Base-by-base conservation (phyloP, 2,797 vertebrate species). In the Discoglossus pictus region DNA sequence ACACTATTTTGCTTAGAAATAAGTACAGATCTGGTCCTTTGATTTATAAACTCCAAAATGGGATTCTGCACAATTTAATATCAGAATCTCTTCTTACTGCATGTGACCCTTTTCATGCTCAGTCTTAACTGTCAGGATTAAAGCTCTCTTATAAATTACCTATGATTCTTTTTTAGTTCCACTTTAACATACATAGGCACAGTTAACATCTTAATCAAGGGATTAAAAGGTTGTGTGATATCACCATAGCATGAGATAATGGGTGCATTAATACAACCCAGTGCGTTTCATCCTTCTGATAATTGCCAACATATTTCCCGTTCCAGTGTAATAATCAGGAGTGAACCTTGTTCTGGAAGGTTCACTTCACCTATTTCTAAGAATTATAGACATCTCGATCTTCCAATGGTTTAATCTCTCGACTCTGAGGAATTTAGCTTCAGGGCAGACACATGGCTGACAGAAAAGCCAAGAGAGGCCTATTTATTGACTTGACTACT, bases 321-420 rank as follows among this genome's bases (percentile, higher is more conserved):
- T n/a, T n/a, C 27, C 21, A 20, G 34, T 55, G 42, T 61, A 55
- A 61, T 61, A 69, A 61, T 69, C 59, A 69, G 51, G 39, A 47
- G 27, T 11, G 44, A 51, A 25, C 55, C 44, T 51, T 34, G 10
- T 18, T 51, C 25, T 51, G 36, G 17, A 67, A 31, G 55, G 65
- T 59, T 67, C 65, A 67, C 46, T 67, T 35, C 65, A 67, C 65
- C 65, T 51, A 59, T 50, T 60, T 67, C 46, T 59, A 51, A 34
- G 44, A 67, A 59, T 67, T 42, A 42, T 25, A 48, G 54, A 23
- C 54, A 67, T 67, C 55, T 67, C 13, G 8, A 23, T 67, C 54
- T 60, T 48, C 13, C 36, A 21, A 56, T 21, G 36, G 53, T 56
- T 56, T 24, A n/a, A 56, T 40, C 4, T 15, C 39, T 46, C 48